These are phyloP conservation scores for Caenorhabditis latens DNA, from an alignment of 1,140 invertebrate species.

Conservation along the genomic window DNA sequence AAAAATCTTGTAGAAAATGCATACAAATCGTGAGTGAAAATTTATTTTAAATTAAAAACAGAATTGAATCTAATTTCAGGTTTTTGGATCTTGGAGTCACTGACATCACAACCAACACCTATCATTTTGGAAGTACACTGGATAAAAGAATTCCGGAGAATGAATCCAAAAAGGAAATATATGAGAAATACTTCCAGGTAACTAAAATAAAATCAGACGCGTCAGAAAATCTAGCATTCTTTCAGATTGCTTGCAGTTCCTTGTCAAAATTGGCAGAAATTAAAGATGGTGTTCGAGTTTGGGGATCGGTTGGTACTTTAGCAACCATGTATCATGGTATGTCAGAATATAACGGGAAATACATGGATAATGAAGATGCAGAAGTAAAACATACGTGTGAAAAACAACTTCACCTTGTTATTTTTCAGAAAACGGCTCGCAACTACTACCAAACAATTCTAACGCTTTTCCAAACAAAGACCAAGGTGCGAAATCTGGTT, in stretches of 20 bases:
- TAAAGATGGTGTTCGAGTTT: conserved; percentile 53
- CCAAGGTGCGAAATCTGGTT: conserved; percentile 83
- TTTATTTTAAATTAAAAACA: neutral
- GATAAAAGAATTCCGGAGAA: conserved; percentile 81
- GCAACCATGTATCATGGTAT: conserved; percentile 88
- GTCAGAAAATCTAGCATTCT: neutral
- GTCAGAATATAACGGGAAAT: conserved; percentile 90
- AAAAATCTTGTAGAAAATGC: neutral
- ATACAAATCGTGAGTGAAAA: conserved; percentile 54
- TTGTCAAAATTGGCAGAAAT: conserved; percentile 82
- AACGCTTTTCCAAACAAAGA: conserved; percentile 85
- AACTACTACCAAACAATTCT: conserved; percentile 60
- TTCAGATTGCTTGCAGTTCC: conserved; percentile 80
- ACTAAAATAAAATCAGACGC: conserved; percentile 58
- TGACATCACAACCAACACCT: conserved; percentile 88
- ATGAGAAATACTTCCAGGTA: conserved; percentile 79
- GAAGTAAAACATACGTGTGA: conserved; percentile 14
- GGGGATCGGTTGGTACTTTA: conserved; percentile 89
- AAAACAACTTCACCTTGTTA: neutral
- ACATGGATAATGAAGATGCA: conserved; percentile 83
- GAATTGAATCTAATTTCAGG: conserved; percentile 54
- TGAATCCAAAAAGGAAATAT: conserved; percentile 80
- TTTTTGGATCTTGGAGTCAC: conserved; percentile 84
- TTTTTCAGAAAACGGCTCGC: conserved; percentile 51
- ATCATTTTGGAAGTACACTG: conserved; percentile 87